Evolutionary conservation across 2,888 invertebrate genomes (phyloP).

Genomic region (Schizotus pectinicornis): DNA sequence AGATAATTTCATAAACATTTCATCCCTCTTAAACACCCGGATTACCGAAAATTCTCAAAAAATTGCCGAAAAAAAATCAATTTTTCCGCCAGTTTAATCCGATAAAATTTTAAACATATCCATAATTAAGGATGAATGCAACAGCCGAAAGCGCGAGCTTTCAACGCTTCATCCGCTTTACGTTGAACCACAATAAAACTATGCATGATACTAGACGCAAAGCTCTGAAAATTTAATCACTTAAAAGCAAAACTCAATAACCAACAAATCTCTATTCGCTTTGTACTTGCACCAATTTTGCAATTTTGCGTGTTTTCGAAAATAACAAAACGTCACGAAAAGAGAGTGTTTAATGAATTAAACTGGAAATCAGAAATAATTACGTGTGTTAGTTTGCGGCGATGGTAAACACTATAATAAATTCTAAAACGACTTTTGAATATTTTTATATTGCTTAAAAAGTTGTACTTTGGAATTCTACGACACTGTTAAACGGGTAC

Average conservation of each 20-base stretch:
- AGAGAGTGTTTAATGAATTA: no score
- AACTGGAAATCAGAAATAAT: no score
- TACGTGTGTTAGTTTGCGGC: no score
- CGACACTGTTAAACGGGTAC: no score
- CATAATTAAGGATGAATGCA: constrained; percentile 3
- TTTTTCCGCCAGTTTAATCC: not conserved
- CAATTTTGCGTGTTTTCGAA: no score
- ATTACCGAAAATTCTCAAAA: not conserved
- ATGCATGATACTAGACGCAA: not conserved
- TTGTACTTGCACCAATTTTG: not conserved
- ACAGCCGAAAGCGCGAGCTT: not conserved
- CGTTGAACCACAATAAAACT: not conserved
- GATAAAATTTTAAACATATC: constrained; percentile 2
- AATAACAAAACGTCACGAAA: no score
- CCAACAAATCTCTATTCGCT: not conserved
- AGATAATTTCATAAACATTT: constrained; percentile 24
- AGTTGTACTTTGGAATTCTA: no score
- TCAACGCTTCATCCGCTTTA: no score
- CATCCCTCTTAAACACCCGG: not conserved
- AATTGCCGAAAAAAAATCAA: not conserved
- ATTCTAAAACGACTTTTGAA: no score
- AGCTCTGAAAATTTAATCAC: constrained; percentile 5
- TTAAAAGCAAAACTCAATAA: constrained; percentile 3
- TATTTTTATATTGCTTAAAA: no score
- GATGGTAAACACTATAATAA: no score